A percentile compares a stretch with the other conserved stretches of the same genome.
Conservation (phyloP, 2,888 invertebrate genomes). For the Leptopilina myrica region DNA sequence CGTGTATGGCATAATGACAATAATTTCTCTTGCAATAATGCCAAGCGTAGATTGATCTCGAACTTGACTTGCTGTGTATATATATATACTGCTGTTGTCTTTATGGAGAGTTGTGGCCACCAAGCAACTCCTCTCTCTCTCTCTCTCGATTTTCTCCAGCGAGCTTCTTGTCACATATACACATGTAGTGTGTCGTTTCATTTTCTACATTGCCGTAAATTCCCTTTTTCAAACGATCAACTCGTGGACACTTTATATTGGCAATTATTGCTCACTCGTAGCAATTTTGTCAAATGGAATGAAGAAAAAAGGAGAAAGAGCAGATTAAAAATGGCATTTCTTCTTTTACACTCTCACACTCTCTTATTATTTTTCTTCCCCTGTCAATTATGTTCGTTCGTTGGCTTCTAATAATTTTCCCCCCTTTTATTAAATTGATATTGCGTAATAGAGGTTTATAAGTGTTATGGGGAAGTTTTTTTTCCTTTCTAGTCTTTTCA, state of each 20-base stretch:
- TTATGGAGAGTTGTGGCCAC: conserved; percentile 12
- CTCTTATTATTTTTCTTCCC: no score
- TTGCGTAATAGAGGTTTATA: no score
- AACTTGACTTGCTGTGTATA: conserved; percentile 4
- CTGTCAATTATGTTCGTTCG: no score
- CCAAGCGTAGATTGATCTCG: conserved; percentile 31
- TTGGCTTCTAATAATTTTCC: no score
- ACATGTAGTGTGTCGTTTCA: conserved; percentile 17
- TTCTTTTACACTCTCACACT: background rate
- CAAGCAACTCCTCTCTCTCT: conserved; percentile 16
- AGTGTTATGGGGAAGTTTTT: no score
- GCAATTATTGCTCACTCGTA: conserved; percentile 38
- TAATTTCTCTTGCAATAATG: conserved; percentile 56
- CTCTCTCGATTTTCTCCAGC: background rate
- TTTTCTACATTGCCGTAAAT: conserved; percentile 38
- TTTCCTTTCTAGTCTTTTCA: no score
- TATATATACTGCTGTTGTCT: background rate
- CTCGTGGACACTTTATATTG: conserved; percentile 32
- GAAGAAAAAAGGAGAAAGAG: background rate
- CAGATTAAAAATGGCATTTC: conserved; percentile 8
- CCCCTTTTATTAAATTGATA: no score
- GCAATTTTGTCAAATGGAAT: conserved; percentile 13
- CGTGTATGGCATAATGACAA: conserved; percentile 50
- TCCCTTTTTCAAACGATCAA: conserved; percentile 26
- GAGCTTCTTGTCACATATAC: background rate